phyloP scores from a whole-genome alignment of 2,113 vertebrate genomes.

The Leucosticte australis region DNA sequence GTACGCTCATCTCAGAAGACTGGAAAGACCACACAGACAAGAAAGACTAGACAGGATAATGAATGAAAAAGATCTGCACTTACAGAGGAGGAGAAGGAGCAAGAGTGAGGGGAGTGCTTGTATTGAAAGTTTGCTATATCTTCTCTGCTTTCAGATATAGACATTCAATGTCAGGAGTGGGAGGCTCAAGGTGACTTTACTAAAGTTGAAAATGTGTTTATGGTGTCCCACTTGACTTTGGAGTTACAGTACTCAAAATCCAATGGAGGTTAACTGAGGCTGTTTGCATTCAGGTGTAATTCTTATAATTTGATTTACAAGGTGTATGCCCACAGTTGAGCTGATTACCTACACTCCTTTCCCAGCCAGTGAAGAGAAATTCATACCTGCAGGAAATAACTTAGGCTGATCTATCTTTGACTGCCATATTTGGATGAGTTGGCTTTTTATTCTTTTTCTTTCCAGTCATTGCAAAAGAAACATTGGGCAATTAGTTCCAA shows the following conservation, averaged over 20 bases:
- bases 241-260: background rate
- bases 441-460: background rate
- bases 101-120: fast-evolving
- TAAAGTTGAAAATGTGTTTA: background rate
- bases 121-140: background rate
- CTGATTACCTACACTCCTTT: background rate
- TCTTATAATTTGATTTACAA: background rate
- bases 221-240: background rate
- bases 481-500: background rate
- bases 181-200: background rate
- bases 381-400: background rate
- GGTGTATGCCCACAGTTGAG: background rate
- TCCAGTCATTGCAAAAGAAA: background rate
- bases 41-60: background rate
- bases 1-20: background rate
- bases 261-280: background rate
- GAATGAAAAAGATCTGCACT: background rate
- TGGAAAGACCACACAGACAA: background rate
- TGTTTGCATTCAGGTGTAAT: background rate
- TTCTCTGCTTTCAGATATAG: background rate
- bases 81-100: fast-evolving
- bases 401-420: background rate
- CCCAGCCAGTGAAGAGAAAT: background rate
- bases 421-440: background rate
- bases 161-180: background rate